phyloP scores from a whole-genome alignment of 2,888 invertebrate species.

The Carcina quercana region DNA sequence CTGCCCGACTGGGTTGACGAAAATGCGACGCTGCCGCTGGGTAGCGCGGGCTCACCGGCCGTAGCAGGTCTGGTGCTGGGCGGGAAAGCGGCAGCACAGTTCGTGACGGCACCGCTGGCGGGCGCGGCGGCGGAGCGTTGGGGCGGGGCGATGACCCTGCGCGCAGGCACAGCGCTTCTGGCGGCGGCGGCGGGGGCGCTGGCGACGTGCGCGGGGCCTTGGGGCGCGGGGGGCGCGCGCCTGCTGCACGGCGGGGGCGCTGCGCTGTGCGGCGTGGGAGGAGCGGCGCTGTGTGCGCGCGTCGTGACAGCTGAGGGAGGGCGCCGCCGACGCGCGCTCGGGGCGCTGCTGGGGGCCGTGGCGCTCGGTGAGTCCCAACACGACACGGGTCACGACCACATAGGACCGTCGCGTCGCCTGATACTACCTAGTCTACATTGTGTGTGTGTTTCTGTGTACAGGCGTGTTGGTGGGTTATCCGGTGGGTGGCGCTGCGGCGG shows the following conservation, averaged over 20 bases:
- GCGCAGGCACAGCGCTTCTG: slow-evolving; percentile 38
- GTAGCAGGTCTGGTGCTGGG: slow-evolving; percentile 52
- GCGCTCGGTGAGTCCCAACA: slow-evolving; percentile 39
- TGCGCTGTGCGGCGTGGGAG: slow-evolving; percentile 46
- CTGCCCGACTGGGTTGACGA: slow-evolving; percentile 50
- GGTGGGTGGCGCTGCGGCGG: slow-evolving; percentile 49
- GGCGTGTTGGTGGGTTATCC: slow-evolving; percentile 64
- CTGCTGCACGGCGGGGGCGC: slow-evolving; percentile 46
- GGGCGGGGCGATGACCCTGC: slow-evolving; percentile 41
- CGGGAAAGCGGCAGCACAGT: slow-evolving; percentile 53
- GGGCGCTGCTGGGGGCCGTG: slow-evolving; percentile 52
- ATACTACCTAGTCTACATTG: too few relatives aligned
- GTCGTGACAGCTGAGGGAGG: slow-evolving; percentile 26
- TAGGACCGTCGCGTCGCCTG: too few relatives aligned
- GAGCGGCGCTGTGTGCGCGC: slow-evolving; percentile 42
- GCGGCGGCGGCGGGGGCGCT: slow-evolving; percentile 14
- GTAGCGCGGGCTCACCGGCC: slow-evolving; percentile 39
- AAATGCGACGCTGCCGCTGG: slow-evolving; percentile 33
- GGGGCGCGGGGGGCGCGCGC: slow-evolving; percentile 27
- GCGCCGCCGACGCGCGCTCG: slow-evolving; percentile 32
- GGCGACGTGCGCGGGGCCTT: slow-evolving; percentile 20
- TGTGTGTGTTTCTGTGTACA: too few relatives aligned
- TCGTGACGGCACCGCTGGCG: slow-evolving; percentile 41
- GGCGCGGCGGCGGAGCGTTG: slow-evolving; percentile 40
- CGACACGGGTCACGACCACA: not conserved